Conservation (phyloP, 2,113 vertebrate species). For the Thinocorus orbignyianus region DNA sequence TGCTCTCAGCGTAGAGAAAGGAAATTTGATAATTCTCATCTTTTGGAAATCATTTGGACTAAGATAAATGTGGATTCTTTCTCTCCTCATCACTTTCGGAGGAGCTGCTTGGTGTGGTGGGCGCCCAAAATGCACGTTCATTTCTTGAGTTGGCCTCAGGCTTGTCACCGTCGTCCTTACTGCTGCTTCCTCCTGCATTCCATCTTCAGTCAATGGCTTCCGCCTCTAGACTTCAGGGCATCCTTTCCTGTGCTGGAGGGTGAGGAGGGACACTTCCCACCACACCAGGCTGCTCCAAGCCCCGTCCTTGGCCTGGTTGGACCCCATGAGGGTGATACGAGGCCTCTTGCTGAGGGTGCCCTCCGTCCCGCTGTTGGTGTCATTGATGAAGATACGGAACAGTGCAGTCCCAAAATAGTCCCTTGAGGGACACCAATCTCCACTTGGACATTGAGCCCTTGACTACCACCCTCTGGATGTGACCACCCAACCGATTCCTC, state of each 20-base stretch:
- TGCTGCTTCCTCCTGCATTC: background rate
- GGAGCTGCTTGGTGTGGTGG: background rate
- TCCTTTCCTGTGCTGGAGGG: background rate
- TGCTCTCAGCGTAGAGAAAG: background rate
- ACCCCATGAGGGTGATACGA: too few relatives aligned
- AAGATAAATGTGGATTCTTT: fast-evolving
- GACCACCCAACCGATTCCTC: background rate
- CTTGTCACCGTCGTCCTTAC: fast-evolving
- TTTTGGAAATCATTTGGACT: background rate
- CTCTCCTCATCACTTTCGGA: background rate
- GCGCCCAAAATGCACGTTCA: background rate
- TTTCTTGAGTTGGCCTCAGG: background rate
- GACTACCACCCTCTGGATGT: background rate
- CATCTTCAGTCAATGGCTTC: background rate
- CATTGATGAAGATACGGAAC: background rate
- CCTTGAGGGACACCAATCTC: background rate
- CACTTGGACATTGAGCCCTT: background rate
- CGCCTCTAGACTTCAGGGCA: background rate
- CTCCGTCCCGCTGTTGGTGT: background rate
- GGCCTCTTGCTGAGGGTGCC: background rate
- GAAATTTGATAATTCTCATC: fast-evolving
- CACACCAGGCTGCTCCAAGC: too few relatives aligned
- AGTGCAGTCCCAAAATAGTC: background rate
- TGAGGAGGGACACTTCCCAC: too few relatives aligned
- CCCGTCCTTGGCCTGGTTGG: too few relatives aligned